Conservation (phyloP, 2,888 invertebrate genomes). For the Drosophila austrosaltans region DNA sequence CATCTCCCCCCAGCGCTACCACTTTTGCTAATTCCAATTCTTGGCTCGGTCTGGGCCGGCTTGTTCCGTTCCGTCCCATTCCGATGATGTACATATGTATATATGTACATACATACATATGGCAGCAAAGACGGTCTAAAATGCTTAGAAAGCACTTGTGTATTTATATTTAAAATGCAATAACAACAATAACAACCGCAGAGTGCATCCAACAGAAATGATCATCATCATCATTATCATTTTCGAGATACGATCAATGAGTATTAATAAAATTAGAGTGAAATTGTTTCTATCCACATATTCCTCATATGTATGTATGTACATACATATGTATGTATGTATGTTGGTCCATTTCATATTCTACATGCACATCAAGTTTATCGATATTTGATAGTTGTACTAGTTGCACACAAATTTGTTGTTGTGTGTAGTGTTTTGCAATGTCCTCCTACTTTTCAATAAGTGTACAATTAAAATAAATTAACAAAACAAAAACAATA, state of each 20-base stretch:
- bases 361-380: too few species aligned
- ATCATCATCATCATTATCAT: background rate
- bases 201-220: background rate
- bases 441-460: too few species aligned
- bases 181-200: slow-evolving; percentile 24
- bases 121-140: slow-evolving; percentile 56
- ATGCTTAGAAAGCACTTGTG: slow-evolving; percentile 77
- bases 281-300: background rate
- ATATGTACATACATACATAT: background rate
- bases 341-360: background rate
- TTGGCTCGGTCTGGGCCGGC: slow-evolving; percentile 54
- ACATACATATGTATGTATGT: background rate
- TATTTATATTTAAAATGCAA: slow-evolving; percentile 48
- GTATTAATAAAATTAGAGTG: background rate
- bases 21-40: slow-evolving; percentile 59
- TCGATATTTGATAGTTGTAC: too few species aligned
- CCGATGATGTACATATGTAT: background rate
- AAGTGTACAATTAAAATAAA: too few species aligned
- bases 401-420: too few species aligned
- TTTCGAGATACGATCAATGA: background rate
- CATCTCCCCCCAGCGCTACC: slow-evolving; percentile 13
- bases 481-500: too few species aligned
- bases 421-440: too few species aligned
- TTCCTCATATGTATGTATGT: background rate
- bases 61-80: background rate